Percentiles rank a stretch among this genome's conserved stretches.
Conservation (phyloP, 1,140 invertebrate genomes). For the Hypsibius dujardini region DNA sequence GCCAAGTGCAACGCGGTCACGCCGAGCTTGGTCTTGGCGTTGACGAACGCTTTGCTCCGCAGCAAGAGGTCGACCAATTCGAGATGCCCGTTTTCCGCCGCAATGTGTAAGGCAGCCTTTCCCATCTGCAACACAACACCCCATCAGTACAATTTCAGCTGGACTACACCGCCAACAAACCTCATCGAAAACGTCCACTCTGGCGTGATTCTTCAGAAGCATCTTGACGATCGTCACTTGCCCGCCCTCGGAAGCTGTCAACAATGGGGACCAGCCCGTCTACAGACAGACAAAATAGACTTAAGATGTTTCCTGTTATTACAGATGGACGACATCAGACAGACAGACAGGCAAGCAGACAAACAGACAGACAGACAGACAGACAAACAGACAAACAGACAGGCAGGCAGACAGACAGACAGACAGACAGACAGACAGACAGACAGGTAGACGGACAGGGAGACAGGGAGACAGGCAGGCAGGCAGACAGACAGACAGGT, state of each 20-base stretch:
- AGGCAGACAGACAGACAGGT: too few relatives aligned
- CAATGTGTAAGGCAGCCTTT: conserved; percentile 78
- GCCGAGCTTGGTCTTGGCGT: conserved; percentile 61
- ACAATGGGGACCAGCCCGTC: conserved; percentile 79
- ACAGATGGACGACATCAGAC: too few relatives aligned
- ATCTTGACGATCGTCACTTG: conserved; percentile 60
- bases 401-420: too few relatives aligned
- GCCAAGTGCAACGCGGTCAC: conserved; percentile 89
- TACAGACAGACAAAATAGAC: conserved; percentile 25
- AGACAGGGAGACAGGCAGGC: too few relatives aligned
- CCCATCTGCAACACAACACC: conserved; percentile 37
- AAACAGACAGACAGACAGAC: too few relatives aligned
- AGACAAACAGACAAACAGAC: too few relatives aligned
- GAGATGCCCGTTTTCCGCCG: conserved; percentile 72
- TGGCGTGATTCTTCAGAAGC: conserved; percentile 67
- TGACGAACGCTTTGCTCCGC: conserved; percentile 91
- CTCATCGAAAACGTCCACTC: conserved; percentile 94
- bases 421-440: too few relatives aligned
- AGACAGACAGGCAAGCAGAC: too few relatives aligned
- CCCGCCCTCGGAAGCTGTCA: conserved; percentile 58
- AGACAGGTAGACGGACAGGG: too few relatives aligned
- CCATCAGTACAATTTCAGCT: neutral
- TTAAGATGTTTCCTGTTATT: too few relatives aligned
- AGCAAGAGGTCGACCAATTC: conserved; percentile 84
- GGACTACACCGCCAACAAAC: conserved; percentile 36